Evolutionary conservation across 2,797 vertebrate genomes (phyloP).

Genomic region (Gouania willdenowi): DNA sequence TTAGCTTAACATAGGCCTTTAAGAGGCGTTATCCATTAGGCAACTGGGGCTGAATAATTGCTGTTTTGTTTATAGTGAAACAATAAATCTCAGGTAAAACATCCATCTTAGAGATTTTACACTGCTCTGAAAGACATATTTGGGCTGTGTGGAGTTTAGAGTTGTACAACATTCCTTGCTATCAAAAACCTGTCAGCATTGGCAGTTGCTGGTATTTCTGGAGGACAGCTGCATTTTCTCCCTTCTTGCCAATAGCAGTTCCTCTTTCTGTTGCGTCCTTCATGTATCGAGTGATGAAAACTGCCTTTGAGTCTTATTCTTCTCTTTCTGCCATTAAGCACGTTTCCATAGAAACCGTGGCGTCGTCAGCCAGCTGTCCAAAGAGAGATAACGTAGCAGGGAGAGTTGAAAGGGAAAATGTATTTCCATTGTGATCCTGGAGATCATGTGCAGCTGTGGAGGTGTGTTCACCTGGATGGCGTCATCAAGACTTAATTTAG

Average conservation of each 20-base stretch:
- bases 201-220: slow-evolving; percentile 12
- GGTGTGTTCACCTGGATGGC: slow-evolving; percentile 16
- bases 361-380: slow-evolving; percentile 69
- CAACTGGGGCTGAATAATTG: no score
- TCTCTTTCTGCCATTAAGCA: slow-evolving; percentile 52
- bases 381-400: slow-evolving; percentile 59
- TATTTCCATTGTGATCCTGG: slow-evolving; percentile 33
- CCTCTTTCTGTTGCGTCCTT: slow-evolving; percentile 22
- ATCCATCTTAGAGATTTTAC: slow-evolving; percentile 15
- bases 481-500: no score
- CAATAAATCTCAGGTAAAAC: slow-evolving; percentile 42
- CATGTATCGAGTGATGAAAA: slow-evolving; percentile 43
- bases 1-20: no score
- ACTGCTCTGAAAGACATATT: slow-evolving; percentile 11
- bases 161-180: slow-evolving; percentile 11
- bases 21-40: no score
- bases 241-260: neutral
- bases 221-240: slow-evolving; percentile 4
- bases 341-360: slow-evolving; percentile 72
- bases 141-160: slow-evolving; percentile 30
- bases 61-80: no score
- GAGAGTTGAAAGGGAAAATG: slow-evolving; percentile 37
- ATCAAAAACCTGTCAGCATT: neutral
- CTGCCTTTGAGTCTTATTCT: slow-evolving; percentile 43
- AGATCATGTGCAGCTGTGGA: slow-evolving; percentile 21